Base-by-base conservation (phyloP, 2,888 invertebrate genomes). In the Diarsia dahlii region DNA sequence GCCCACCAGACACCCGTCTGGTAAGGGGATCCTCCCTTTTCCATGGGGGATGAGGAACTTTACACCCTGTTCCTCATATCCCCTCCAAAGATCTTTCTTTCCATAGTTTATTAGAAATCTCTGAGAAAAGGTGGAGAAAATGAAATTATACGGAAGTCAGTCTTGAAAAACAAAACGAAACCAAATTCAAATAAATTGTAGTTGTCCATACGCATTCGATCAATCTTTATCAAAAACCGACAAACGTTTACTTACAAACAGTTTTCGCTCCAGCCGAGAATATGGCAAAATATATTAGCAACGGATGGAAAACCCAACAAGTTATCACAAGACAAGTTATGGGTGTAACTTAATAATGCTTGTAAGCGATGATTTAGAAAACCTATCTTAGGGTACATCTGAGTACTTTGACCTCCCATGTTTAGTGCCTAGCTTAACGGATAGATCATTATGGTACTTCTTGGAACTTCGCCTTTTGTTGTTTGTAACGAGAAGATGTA, bases 301-400 rank as follows among this genome's bases (percentile, higher is more conserved):
- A 54, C 71, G 63, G 50, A 67, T 75, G 68, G 74, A 75, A 80
- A 78, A 76, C 68, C 66, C 62, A 58, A 71, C 77, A 80, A 84
- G 70, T 28, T 28, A 28, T 28, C 28, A 28, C 28, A 28, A 84
- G 70, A 28, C 28, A 28, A 84, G 70, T 84, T 80, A 75, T 80
- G 81, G 84, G 46, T 80, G 81, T 86, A 86, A 87, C 81, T 79
- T 80, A 87, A 84, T 86, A 84, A 86, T 72, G 72, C 77, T 78
- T 46, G 71, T 74, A 84, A 76, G 67, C 75, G 78, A 87, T 80
- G 80, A 87, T 70, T 86, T 81, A 86, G 80, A 78, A 76, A 56
- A 87, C 77, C 72, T 81, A 83, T 75, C 77, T 74, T 9, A 34
- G 56, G 58, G 64, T 62, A 79, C 71, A 81, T 82, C 73, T 78